These are phyloP conservation scores for Sialia sialis DNA, from an alignment of 2,113 vertebrate species.

Conservation along the genomic window DNA sequence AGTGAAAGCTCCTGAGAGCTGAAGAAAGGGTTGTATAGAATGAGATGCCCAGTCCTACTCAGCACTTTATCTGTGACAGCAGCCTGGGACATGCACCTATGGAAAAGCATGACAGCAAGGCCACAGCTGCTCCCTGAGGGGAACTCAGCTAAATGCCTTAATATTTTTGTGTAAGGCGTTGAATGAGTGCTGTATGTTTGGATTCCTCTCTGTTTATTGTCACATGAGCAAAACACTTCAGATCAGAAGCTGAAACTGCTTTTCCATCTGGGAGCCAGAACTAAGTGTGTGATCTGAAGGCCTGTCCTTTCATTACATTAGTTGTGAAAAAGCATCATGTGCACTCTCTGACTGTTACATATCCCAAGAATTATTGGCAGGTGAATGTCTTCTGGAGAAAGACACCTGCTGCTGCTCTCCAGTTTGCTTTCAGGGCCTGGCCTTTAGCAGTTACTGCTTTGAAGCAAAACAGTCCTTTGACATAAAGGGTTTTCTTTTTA, in stretches of 20 bases:
- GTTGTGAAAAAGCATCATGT: not conserved
- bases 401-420: not conserved
- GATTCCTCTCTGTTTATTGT: not conserved
- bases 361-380: not conserved
- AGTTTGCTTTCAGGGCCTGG: not conserved
- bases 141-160: rapidly evolving
- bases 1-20: not conserved
- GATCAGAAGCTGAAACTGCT: not conserved
- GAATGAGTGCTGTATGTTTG: not conserved
- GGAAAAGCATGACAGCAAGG: not conserved
- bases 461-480: not conserved
- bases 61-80: rapidly evolving
- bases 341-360: not conserved
- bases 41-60: not conserved
- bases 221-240: not conserved
- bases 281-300: not conserved
- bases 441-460: not conserved
- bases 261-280: not conserved
- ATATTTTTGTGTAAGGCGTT: not conserved
- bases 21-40: rapidly evolving
- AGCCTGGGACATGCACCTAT: rapidly evolving
- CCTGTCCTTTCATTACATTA: not conserved
- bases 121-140: not conserved
- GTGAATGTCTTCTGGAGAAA: not conserved
- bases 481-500: not conserved